A percentile compares a stretch with the other conserved stretches of the same genome.
Conservation (phyloP, 2,888 invertebrate genomes). For the Tethea ocularis region DNA sequence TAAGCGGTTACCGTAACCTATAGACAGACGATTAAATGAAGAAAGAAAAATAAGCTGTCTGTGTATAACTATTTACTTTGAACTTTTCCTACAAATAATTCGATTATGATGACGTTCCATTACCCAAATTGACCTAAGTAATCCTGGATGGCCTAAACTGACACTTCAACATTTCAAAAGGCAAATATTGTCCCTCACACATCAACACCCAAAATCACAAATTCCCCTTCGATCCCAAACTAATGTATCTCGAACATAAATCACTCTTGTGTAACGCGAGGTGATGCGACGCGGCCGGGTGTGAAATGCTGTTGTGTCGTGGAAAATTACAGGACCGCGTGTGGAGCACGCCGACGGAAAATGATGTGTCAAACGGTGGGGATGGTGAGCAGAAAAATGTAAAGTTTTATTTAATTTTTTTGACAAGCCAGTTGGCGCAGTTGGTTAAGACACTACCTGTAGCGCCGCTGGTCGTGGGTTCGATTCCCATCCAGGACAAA, state of each 20-base stretch:
- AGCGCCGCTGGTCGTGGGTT: too few relatives aligned
- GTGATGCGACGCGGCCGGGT: conserved; percentile 8
- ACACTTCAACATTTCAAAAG: neutral
- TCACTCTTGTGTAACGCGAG: neutral
- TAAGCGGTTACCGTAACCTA: too few relatives aligned
- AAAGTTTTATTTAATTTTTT: neutral
- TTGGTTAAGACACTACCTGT: too few relatives aligned
- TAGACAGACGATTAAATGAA: too few relatives aligned
- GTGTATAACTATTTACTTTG: too few relatives aligned
- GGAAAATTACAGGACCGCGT: conserved; percentile 40
- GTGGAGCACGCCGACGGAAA: conserved; percentile 33
- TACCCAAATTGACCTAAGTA: too few relatives aligned
- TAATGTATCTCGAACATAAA: neutral
- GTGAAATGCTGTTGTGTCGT: conserved; percentile 25
- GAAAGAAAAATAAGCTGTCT: too few relatives aligned
- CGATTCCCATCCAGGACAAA: too few relatives aligned
- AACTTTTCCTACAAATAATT: too few relatives aligned
- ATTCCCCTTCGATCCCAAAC: neutral
- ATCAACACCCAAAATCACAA: neutral
- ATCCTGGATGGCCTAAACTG: neutral
- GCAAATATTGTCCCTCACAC: neutral
- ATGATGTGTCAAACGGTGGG: conserved; percentile 35
- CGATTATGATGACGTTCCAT: neutral
- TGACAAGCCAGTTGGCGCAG: too few relatives aligned
- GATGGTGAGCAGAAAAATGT: conserved; percentile 32